Evolutionary conservation across 2,888 invertebrate genomes (phyloP).

Genomic region (Acleris cristana): DNA sequence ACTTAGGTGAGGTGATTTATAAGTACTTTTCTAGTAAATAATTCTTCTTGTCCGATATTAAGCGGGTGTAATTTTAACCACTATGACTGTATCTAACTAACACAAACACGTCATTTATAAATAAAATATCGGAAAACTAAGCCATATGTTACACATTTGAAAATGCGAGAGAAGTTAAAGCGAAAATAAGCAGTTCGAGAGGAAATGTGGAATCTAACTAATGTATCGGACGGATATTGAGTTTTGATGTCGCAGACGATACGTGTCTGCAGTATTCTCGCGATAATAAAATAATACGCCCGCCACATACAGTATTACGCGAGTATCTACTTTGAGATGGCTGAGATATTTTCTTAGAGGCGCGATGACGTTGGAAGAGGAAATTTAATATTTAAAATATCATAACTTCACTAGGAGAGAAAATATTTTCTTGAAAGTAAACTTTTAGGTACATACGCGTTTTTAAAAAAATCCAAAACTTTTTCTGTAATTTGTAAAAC

Average conservation of each 20-base stretch:
- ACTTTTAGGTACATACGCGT: neutral
- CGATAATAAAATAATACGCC: conserved; percentile 71
- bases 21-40: no score
- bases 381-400: conserved; percentile 37
- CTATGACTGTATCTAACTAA: neutral
- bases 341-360: conserved; percentile 21
- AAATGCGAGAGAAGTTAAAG: conserved; percentile 21
- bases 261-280: conserved; percentile 65
- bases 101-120: neutral
- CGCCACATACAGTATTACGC: conserved; percentile 45
- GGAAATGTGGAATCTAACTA: conserved; percentile 74
- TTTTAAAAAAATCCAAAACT: neutral
- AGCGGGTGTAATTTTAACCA: neutral
- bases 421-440: neutral
- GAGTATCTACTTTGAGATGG: conserved; percentile 26
- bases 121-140: conserved; percentile 15
- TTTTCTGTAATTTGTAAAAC: no score
- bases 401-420: neutral
- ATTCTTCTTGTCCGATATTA: neutral
- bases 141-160: conserved; percentile 9
- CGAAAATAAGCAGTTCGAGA: conserved; percentile 42
- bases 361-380: conserved; percentile 22
- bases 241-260: conserved; percentile 73
- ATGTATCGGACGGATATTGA: conserved; percentile 73
- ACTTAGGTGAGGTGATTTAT: no score